Conservation (phyloP, 1,140 invertebrate genomes). For the Gyrodactylus salaris region DNA sequence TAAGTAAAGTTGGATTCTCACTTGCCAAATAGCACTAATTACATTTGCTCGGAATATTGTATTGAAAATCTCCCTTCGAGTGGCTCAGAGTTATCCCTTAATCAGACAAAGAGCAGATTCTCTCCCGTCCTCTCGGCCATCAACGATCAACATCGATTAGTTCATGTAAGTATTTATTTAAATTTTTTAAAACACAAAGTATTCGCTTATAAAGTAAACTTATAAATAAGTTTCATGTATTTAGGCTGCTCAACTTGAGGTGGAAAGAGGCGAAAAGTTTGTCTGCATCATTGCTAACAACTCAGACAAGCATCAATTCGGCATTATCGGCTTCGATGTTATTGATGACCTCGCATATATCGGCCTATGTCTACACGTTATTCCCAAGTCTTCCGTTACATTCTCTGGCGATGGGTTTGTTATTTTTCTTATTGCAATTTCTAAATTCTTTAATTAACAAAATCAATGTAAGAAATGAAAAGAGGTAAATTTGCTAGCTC, state of each 20-base stretch:
- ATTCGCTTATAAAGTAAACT: too few relatives aligned
- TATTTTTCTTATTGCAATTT: background rate
- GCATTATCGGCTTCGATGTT: background rate
- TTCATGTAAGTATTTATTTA: too few relatives aligned
- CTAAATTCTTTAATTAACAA: too few relatives aligned
- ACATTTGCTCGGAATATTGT: background rate
- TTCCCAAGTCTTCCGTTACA: background rate
- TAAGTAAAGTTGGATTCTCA: background rate
- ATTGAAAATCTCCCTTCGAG: background rate
- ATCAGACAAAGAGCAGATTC: background rate
- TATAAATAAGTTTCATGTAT: background rate
- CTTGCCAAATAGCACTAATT: background rate
- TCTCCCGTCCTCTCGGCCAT: background rate
- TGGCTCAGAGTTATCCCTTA: background rate
- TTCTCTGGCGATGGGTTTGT: background rate
- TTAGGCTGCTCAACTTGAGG: background rate
- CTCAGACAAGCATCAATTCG: background rate
- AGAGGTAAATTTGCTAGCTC: too few relatives aligned
- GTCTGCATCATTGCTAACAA: background rate
- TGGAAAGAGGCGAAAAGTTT: background rate
- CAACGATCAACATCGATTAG: background rate
- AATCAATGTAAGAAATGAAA: too few relatives aligned
- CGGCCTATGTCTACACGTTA: background rate
- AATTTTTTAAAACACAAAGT: too few relatives aligned
- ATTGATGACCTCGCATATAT: background rate